Percentiles rank a stretch among this genome's conserved stretches.
These are phyloP conservation scores for Urocolius indicus DNA, from an alignment of 2,113 vertebrate genomes.

Conservation along the genomic window DNA sequence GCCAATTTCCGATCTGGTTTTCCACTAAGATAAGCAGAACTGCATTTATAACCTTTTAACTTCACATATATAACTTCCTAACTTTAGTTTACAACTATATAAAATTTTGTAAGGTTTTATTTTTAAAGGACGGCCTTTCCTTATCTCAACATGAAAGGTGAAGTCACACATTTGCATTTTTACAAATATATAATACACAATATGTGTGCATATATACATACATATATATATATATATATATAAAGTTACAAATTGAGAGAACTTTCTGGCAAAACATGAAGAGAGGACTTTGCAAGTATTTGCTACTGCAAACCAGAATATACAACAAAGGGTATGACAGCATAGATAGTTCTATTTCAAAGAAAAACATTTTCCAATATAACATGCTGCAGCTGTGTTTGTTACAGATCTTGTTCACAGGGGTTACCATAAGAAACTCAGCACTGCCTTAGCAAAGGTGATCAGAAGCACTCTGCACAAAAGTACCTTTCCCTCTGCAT, in stretches of 20 bases:
- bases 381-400: not conserved
- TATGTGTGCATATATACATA: not conserved
- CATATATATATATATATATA: not conserved
- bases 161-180: not conserved
- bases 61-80: not conserved
- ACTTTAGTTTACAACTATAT: not conserved
- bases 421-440: conserved; percentile 2
- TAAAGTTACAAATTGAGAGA: not conserved
- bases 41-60: conserved; percentile 38
- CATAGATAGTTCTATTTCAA: not conserved
- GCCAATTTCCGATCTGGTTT: conserved; percentile 27
- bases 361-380: not conserved
- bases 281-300: not conserved
- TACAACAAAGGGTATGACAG: not conserved
- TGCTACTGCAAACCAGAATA: not conserved
- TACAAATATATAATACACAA: not conserved
- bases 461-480: not conserved
- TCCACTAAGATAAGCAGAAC: conserved; percentile 36
- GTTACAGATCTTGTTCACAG: not conserved
- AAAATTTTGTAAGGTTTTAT: not conserved
- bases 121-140: not conserved
- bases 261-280: not conserved
- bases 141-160: not conserved
- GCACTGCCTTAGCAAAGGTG: conserved; percentile 3
- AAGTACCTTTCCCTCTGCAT: not conserved